phyloP scores from a whole-genome alignment of 2,113 vertebrate genomes.

The Zingel zingel region DNA sequence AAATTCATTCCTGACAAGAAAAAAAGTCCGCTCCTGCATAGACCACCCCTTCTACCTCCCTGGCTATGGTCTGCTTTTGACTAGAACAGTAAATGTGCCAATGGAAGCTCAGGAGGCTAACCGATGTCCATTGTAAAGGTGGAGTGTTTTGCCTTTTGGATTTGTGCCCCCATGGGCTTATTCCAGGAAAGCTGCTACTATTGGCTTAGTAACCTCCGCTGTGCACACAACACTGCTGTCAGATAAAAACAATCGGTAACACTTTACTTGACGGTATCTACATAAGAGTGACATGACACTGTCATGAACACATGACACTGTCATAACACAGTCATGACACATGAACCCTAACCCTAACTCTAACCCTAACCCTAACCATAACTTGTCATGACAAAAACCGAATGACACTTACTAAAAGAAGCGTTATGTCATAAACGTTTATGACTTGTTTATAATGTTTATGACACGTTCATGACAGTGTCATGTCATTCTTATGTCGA shows the following conservation, averaged over 20 bases:
- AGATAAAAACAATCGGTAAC: background rate
- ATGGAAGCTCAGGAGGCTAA: conserved; percentile 57
- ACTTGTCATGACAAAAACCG: no score
- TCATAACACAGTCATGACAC: no score
- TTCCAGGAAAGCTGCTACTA: conserved; percentile 63
- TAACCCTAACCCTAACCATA: no score
- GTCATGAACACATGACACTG: no score
- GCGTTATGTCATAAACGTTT: no score
- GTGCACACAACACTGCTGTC: conserved; percentile 14
- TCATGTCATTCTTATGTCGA: no score
- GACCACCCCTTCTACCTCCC: conserved; percentile 52
- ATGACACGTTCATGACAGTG: no score
- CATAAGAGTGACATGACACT: no score
- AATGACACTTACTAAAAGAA: no score
- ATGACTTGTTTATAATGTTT: no score
- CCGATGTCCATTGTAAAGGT: conserved; percentile 58
- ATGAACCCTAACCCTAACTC: no score
- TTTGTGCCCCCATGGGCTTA: conserved; percentile 62
- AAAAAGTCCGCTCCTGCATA: conserved; percentile 49
- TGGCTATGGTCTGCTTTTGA: conserved; percentile 59
- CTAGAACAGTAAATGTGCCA: conserved; percentile 65
- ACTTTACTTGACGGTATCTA: no score
- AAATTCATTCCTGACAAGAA: conserved; percentile 27
- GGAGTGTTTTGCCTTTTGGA: conserved; percentile 72
- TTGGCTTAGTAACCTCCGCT: conserved; percentile 52